Evolutionary conservation across 2,797 vertebrate genomes (phyloP).

Genomic region (Pyrocephalus nanus): DNA sequence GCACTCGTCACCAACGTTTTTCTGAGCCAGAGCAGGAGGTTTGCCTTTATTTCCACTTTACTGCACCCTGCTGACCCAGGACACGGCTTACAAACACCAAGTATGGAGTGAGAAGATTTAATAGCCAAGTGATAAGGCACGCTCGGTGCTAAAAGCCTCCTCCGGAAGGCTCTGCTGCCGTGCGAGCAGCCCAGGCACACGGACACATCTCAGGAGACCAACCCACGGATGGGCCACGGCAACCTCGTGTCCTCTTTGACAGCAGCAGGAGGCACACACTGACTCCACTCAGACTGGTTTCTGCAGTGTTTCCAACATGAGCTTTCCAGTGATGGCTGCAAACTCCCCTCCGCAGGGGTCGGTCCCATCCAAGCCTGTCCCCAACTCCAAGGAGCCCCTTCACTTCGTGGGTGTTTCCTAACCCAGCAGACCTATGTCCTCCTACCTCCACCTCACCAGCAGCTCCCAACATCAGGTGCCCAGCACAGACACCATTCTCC

Average conservation of each 20-base stretch:
- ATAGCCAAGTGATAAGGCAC: fast-evolving
- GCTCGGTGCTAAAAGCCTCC: background rate
- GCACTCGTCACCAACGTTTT: background rate
- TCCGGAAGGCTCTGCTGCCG: background rate
- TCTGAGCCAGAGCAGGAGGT: conserved; percentile 48
- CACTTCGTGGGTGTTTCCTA: background rate
- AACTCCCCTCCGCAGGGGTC: fast-evolving
- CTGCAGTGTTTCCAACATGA: background rate
- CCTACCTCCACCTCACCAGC: background rate
- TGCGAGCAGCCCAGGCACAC: fast-evolving
- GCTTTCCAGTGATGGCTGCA: fast-evolving
- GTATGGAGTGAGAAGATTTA: background rate
- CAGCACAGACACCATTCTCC: background rate
- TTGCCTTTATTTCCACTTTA: conserved; percentile 39
- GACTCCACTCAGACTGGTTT: background rate
- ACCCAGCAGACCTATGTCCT: background rate
- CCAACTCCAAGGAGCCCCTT: background rate
- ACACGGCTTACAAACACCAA: background rate
- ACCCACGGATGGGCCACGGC: fast-evolving
- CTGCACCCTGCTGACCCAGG: conserved; percentile 50
- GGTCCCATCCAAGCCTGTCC: background rate
- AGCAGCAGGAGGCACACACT: background rate
- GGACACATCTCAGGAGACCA: fast-evolving
- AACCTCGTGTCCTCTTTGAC: fast-evolving
- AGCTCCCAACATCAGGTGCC: background rate